Evolutionary conservation across 2,888 invertebrate genomes (phyloP), one percentile per base, ranked within the genome.

Genomic region (Tyria jacobaeae): DNA sequence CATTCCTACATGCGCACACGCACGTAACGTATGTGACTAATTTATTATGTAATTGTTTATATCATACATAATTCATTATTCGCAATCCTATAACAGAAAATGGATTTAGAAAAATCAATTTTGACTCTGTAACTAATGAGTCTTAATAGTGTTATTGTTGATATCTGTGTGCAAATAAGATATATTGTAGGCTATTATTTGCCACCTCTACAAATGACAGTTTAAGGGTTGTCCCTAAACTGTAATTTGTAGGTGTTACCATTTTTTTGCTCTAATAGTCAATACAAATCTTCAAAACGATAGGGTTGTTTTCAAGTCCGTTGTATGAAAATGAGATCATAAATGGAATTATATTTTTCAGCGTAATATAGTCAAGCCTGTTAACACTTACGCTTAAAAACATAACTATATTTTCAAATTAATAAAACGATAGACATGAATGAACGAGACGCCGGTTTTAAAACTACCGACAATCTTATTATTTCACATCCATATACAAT

Each of bases 1-100:
- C 68, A 76, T 82, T 84, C 83, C 81, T 78, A 75, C 66, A 67
- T 73, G 70, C 56, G 69, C 64, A 71, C 75, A 78, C 80, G 82
- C 79, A 72, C 64, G 71, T 68, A 49, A 62, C 53, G 71, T 70
- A 66, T 79, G 74, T 70, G 76, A 78, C 70, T 69, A 76, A 82
- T 81, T 76, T 78, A 76, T 81, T 78, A 71, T 60, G 61, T 73
- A 60, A 74, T 64, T 55, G 17, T 34, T 57, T 52, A 67, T 51
- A 56, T 54, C 62, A 57, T 62, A 44, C 48, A 55, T 55, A 44
- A 55, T 55, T 55, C 14, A 31, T 55, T 7, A 31, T 17, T 31
- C 6, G 54, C 21, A 44, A 41, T 54, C 21, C 15, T 34, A 12
- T 34, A 44, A 31, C 14, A 44, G 44, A 9, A 31, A 31, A 24